Evolutionary conservation across 1,140 invertebrate genomes (phyloP).

Genomic region (Cotesia chilonis): DNA sequence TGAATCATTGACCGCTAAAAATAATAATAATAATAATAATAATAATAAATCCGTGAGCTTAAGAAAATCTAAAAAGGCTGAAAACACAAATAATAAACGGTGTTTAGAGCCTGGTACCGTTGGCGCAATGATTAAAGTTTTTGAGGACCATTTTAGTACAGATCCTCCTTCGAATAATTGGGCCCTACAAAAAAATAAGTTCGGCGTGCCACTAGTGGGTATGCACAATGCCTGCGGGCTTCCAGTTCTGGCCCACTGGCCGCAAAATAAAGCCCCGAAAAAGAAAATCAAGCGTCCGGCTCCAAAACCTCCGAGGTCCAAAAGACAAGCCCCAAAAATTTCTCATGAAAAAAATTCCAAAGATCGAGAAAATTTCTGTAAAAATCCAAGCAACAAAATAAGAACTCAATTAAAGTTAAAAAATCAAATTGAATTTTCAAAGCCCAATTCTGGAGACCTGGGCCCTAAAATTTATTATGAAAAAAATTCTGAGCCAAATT

Average conservation of each 20-base stretch:
- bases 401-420: no score
- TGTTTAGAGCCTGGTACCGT: constrained; percentile 44
- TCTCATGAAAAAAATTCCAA: no score
- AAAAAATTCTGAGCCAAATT: no score
- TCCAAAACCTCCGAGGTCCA: not conserved
- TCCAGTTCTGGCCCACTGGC: constrained; percentile 50
- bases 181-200: constrained; percentile 31
- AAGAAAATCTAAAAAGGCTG: no score
- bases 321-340: constrained; percentile 10
- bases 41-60: no score
- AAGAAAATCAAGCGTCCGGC: not conserved
- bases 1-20: no score
- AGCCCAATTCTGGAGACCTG: no score
- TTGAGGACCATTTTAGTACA: constrained; percentile 51
- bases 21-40: no score
- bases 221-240: constrained; percentile 58
- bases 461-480: no score
- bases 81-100: not conserved
- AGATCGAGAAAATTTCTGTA: no score
- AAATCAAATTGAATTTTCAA: no score
- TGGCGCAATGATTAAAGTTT: constrained; percentile 56
- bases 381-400: no score
- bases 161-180: not conserved
- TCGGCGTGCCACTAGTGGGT: constrained; percentile 60
- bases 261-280: constrained; percentile 27